Base-by-base conservation (phyloP, 2,797 vertebrate species). In the Periparus ater region DNA sequence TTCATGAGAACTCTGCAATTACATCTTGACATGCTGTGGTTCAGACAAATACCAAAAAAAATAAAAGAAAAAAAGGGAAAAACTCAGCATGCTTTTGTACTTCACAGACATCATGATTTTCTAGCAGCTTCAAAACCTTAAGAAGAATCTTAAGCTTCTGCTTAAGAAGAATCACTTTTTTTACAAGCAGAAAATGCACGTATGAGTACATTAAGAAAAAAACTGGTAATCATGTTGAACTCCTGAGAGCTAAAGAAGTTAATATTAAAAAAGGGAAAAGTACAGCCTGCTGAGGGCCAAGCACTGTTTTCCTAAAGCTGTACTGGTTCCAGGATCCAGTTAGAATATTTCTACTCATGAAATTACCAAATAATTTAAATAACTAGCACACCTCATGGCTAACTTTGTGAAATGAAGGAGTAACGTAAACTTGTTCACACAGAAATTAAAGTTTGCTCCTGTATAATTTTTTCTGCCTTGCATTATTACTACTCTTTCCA, bases 1-100 rank as follows among this genome's bases (percentile, higher is more conserved):
- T 8, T 88, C 8, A 6, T 32, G 45, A 53, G 34, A 36, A 30
- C 66, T 44, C 60, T 51, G 66, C 76, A 51, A 25, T 44, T 53
- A 42, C 51, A 42, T 20, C 36, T 40, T 13, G 20, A 44, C 25
- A 34, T 16, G 19, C 10, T 48, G 50, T 18, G 51, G 38, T 19
- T 78, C 45, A 70, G 19, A 17, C 20, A 65, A 82, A 40, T 47
- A 7, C 0, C 10, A 9, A 17, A 6, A 25, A 38, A 14, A 29
- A 15, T 6, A 10, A 7, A 4, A 27, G 15, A 7, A 10, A 18
- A 38, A 36, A 13, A 27, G 1, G 2, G 17, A 4, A 32, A 32
- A 82, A 53, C 9, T 73, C 40, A 26, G 44, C 36, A 60, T 44
- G 22, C 47, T 17, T 30, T 91, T 3, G 0, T 42, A 21, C 67